Percentiles rank a stretch among this genome's conserved stretches.
Conservation (phyloP, 2,888 invertebrate species). For the Parnassius orleans region DNA sequence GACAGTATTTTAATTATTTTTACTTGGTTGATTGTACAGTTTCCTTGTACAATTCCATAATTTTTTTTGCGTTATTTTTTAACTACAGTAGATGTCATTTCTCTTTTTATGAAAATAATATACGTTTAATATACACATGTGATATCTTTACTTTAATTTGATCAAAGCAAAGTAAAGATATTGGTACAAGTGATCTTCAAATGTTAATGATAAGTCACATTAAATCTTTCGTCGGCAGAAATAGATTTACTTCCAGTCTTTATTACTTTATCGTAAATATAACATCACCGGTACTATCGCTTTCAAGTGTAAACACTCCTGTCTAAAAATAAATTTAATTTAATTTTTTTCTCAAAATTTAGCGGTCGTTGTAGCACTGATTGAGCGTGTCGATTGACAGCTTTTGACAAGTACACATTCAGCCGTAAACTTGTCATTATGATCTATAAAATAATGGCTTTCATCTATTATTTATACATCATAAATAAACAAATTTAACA, state of each 20-base stretch:
- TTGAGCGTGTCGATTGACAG: constrained; percentile 52
- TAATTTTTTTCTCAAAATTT: constrained; percentile 33
- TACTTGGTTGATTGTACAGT: too few relatives aligned
- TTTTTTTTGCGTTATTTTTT: too few relatives aligned
- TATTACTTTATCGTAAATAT: constrained; percentile 3
- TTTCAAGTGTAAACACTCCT: constrained; percentile 9
- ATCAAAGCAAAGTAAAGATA: too few relatives aligned
- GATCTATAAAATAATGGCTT: not conserved
- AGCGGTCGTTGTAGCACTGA: constrained; percentile 46
- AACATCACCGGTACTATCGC: not conserved
- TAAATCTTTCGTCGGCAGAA: not conserved
- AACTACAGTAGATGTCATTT: too few relatives aligned
- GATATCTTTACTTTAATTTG: too few relatives aligned
- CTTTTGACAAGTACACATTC: constrained; percentile 51
- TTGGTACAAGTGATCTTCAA: too few relatives aligned
- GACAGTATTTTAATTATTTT: too few relatives aligned
- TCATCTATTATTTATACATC: too few relatives aligned
- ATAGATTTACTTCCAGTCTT: not conserved
- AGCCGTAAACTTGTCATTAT: constrained; percentile 21
- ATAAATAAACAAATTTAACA: too few relatives aligned
- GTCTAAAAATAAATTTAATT: constrained; percentile 1
- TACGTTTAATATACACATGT: too few relatives aligned
- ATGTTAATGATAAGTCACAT: not conserved
- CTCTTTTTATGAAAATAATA: too few relatives aligned
- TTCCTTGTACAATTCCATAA: too few relatives aligned